These are phyloP conservation scores for Cebus imitator DNA, from an alignment of 2,113 vertebrate species.

Conservation along the genomic window DNA sequence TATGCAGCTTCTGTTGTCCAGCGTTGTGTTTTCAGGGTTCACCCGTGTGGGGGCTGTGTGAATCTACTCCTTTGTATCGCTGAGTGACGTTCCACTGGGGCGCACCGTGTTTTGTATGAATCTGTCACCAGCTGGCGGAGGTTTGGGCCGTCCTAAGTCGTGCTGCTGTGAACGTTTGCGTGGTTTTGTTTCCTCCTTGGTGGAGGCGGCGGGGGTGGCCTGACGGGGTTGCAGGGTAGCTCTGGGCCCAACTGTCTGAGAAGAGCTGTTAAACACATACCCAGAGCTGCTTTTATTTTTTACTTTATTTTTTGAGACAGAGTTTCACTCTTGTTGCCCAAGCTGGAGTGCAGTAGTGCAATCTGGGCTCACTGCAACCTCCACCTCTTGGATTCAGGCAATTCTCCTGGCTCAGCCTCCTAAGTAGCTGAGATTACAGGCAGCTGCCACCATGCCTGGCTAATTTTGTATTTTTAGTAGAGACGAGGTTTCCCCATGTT, in stretches of 20 bases:
- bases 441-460: too few relatives aligned
- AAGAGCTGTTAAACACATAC: background rate
- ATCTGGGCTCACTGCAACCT: too few relatives aligned
- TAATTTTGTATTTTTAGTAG: too few relatives aligned
- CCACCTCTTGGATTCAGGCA: too few relatives aligned
- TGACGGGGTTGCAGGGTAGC: background rate
- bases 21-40: fast-evolving
- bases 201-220: background rate
- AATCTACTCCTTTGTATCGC: background rate
- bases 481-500: too few relatives aligned
- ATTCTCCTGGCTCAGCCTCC: too few relatives aligned
- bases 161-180: background rate
- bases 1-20: background rate
- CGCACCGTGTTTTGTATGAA: fast-evolving
- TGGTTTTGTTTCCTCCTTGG: background rate
- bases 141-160: fast-evolving
- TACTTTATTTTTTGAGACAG: too few relatives aligned
- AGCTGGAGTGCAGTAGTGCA: too few relatives aligned
- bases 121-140: fast-evolving
- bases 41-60: fast-evolving
- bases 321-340: too few relatives aligned
- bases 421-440: too few relatives aligned
- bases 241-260: background rate
- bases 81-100: fast-evolving
- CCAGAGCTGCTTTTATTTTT: too few relatives aligned